Base-by-base conservation (phyloP, 2,113 vertebrate genomes). In the Eulemur rufifrons region DNA sequence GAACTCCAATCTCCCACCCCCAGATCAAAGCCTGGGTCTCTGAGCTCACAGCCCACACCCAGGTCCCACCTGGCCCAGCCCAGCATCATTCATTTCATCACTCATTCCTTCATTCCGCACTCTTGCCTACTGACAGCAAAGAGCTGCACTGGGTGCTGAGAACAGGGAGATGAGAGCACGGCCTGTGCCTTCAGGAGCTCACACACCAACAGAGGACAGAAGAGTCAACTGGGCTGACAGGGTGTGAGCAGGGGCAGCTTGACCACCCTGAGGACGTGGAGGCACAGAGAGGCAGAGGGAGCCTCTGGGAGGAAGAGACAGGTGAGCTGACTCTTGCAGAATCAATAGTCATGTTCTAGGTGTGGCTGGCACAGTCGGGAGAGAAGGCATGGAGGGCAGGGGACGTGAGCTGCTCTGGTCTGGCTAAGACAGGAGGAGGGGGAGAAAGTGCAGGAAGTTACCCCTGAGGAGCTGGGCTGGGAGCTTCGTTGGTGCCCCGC, bases 381-480 rank as follows among this genome's bases (percentile, higher is more conserved):
- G 47, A 8, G 8, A 61, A 61, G 6, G 6, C 0, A 1, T 0
- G 0, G 52, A 27, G 37, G 32, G 63, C 54, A n/a, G 27, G 83
- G 20, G 18, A 1, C 34, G 2, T 2, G 6, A 34, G 69, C 39
- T 15, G 13, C 54, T 39, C 39, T 14, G 78, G 42, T 12, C 82
- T 13, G 42, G 34, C 37, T 11, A 21, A 59, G 56, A 50, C 9
- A 52, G 74, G 14, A 7, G 11, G 54, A 0, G 2, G 3, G 21
- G 80, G 47, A 39, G 23, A 27, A 27, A 34, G 9, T 6, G 4
- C n/a, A 45, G 78, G 59, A 34, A n/a, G 39, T 15, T n/a, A 20
- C n/a, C 18, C 42, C 21, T 6, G 10, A 23, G 45, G 69, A 69
- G 29, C 5, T 14, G 14, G n/a, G 11, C 5, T 0, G 2, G 61